phyloP scores from a whole-genome alignment of 2,797 vertebrate genomes.

The Sphenodon punctatus region DNA sequence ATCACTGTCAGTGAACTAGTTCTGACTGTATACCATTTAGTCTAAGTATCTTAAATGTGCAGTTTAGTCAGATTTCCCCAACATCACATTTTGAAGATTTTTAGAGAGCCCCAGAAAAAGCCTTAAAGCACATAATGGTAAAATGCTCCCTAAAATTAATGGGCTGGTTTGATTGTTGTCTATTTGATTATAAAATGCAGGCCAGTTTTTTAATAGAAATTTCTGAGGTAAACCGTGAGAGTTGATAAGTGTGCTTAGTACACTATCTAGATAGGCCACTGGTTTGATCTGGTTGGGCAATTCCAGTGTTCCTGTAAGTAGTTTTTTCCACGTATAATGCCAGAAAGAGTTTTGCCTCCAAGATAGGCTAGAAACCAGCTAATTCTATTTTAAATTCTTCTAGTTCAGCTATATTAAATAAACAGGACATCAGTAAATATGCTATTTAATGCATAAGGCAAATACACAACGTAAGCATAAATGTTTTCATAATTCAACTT shows the following conservation, averaged over 20 bases:
- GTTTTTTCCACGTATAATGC: conserved; percentile 17
- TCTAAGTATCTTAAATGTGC: conserved; percentile 30
- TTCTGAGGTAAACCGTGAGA: conserved; percentile 47
- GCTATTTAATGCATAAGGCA: neutral
- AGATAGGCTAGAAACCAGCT: conserved; percentile 32
- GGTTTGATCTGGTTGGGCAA: conserved; percentile 29
- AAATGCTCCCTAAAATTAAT: conserved; percentile 38
- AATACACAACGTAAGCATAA: neutral
- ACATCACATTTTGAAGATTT: neutral
- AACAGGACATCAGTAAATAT: neutral
- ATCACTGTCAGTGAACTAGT: neutral
- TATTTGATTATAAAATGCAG: conserved; percentile 52
- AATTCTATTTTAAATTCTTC: conserved; percentile 39
- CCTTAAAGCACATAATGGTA: neutral
- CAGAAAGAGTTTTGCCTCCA: neutral
- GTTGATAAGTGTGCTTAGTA: conserved; percentile 39
- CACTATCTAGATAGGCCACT: conserved; percentile 36
- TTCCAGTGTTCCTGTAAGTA: conserved; percentile 23
- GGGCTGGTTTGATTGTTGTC: conserved; percentile 36
- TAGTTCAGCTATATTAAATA: neutral
- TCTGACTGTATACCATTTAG: conserved; percentile 43
- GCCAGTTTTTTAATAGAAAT: conserved; percentile 41
- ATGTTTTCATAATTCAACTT: neutral
- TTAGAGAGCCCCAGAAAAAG: conserved; percentile 46
- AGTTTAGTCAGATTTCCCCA: conserved; percentile 19